Evolutionary conservation across 2,888 invertebrate genomes (phyloP).

Genomic region (Unio pictorum): DNA sequence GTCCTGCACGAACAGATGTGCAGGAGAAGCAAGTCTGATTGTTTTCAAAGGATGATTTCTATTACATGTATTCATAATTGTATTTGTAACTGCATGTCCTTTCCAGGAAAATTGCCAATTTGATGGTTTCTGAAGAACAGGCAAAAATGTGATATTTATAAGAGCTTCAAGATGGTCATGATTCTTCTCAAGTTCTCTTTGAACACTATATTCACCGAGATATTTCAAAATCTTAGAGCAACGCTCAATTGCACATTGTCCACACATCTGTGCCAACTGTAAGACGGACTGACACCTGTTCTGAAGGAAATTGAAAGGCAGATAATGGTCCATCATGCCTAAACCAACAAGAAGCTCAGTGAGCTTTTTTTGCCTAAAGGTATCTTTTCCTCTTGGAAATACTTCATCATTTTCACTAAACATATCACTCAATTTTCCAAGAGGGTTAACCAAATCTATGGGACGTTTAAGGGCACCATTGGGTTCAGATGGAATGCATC

Average conservation of each 20-base stretch:
- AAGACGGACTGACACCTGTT: background rate
- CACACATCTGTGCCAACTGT: background rate
- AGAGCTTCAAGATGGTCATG: background rate
- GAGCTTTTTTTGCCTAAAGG: too few species aligned
- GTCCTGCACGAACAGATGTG: background rate
- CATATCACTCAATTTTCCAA: background rate
- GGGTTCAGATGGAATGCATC: conserved; percentile 5
- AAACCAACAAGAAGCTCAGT: background rate
- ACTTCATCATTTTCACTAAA: background rate
- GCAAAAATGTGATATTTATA: conserved; percentile 2
- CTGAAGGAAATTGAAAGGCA: background rate
- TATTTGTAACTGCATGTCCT: conserved; percentile 1
- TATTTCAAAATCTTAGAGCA: conserved; percentile 1
- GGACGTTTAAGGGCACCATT: conserved; percentile 1
- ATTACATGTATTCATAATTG: too few species aligned
- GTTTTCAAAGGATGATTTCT: too few species aligned
- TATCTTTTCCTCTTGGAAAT: background rate
- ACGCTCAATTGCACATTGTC: background rate
- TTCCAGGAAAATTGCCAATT: conserved; percentile 5
- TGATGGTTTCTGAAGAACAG: conserved; percentile 2
- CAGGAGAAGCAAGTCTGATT: conserved; percentile 1
- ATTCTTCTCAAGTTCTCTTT: background rate
- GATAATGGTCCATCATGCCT: conserved; percentile 3
- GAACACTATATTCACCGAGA: background rate
- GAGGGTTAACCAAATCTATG: background rate